Base-by-base conservation (phyloP, 2,888 invertebrate genomes). In the Heliconius ismenius region DNA sequence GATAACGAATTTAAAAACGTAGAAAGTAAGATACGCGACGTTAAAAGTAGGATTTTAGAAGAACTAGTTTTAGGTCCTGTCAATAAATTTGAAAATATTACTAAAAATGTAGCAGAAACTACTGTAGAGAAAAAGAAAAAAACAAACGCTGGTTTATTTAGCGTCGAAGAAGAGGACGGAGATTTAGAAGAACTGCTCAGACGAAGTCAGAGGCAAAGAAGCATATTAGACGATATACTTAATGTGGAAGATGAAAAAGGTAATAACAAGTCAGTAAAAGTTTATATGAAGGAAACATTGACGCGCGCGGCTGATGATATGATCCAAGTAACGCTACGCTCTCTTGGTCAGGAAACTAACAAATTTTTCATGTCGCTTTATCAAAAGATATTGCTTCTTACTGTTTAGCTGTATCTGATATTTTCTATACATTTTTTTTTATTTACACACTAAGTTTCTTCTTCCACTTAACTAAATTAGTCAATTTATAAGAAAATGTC, bases 221-320 rank as follows among this genome's bases (percentile, higher is more conserved):
- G 95, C 89, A 95, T 96, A 84, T 93, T 96, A 84, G 96, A 96
- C 82, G 96, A 96, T 89, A 96, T 96, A 83, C 91, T 96, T 79
- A 95, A 95, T 85, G 94, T 95, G 86, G 95, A 95, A 92, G 94
- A 95, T 83, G 93, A 89, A 88, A 93, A 94, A 94, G 94, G 94
- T 94, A 94, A 93, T 87, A 83, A 88, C 86, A 86, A 88, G 84
- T 88, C 86, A 88, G 87, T 89, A 84, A 65, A 84, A 87, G 83
- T 88, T 82, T 88, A 85, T 86, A 85, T 82, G 84, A 86, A 84
- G 83, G 86, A 84, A 84, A 86, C 84, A 83, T 84, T 81, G 79
- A 81, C 81, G 82, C 86, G 81, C 83, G 86, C 89, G 90, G 90
- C 92, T 90, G 87, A 87, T 86, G 85, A 87, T 82, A 87, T 84